Conservation (phyloP, 2,797 vertebrate species). For the Aplochiton taeniatus region DNA sequence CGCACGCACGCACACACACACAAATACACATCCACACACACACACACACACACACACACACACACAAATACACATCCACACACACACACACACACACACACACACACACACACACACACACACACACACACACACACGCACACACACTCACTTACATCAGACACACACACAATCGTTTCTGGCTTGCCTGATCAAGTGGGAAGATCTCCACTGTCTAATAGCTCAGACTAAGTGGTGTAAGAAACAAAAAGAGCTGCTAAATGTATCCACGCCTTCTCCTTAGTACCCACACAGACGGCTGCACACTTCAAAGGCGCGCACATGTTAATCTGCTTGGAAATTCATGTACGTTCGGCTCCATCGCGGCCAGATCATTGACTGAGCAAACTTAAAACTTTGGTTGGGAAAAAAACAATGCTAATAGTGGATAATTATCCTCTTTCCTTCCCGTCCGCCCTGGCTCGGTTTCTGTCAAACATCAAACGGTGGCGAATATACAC, state of each 20-base stretch:
- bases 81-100: too few relatives aligned
- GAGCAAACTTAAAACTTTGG: slow-evolving; percentile 59
- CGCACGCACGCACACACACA: too few relatives aligned
- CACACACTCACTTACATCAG: too few relatives aligned
- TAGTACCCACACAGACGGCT: slow-evolving; percentile 43
- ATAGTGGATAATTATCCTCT: slow-evolving; percentile 73
- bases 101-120: too few relatives aligned
- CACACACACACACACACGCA: slow-evolving; percentile 19
- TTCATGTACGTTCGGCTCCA: slow-evolving; percentile 53
- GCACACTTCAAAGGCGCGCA: slow-evolving; percentile 61
- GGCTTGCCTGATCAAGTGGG: slow-evolving; percentile 25
- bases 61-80: too few relatives aligned
- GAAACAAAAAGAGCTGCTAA: slow-evolving; percentile 44
- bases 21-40: too few relatives aligned
- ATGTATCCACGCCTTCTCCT: slow-evolving; percentile 49
- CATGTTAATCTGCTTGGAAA: slow-evolving; percentile 69
- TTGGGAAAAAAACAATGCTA: slow-evolving; percentile 66
- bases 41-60: too few relatives aligned
- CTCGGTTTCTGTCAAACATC: slow-evolving; percentile 57
- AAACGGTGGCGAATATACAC: slow-evolving; percentile 74
- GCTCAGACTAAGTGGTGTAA: slow-evolving; percentile 37
- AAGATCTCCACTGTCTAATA: slow-evolving; percentile 29
- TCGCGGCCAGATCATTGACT: slow-evolving; percentile 58
- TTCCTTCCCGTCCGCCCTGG: slow-evolving; percentile 56
- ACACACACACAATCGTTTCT: too few relatives aligned